Base-by-base conservation (phyloP, 2,797 vertebrate genomes). In the Hypotaenidia okinawae region DNA sequence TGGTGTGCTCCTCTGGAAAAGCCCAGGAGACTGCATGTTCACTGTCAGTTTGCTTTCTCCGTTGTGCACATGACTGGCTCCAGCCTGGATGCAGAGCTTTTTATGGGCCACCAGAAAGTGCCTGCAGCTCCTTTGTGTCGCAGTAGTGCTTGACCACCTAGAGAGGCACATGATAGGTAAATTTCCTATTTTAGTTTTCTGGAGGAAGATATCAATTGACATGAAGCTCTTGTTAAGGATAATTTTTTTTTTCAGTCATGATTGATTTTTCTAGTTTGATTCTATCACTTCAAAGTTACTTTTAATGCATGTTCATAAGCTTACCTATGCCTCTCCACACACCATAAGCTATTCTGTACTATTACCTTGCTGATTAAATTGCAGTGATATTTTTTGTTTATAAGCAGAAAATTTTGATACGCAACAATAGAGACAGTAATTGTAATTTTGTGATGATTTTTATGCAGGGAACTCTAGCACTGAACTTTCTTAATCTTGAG, bases 391-490 rank as follows among this genome's bases (percentile, higher is more conserved):
- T 59, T 80, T 86, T 84, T 78, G 30, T 84, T 81, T 84, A 37
- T 39, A 84, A 76, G 61, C 17, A 86, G 70, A 69, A 91, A 47
- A 68, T 35, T 4, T 14, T 45, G 9, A 47, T 85, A 35, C 2
- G 0, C 15, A 63, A 41, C n/a, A 70, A 3, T 66, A 39, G 35
- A 69, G 43, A 47, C 37, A 63, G 57, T 68, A 87, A 77, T 17
- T 59, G 64, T 52, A 84, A 84, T 82, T 76, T 93, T 94, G 54
- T 92, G 61, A 35, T n/a, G 22, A 13, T 77, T 89, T 90, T 82
- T 57, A 45, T 70, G 11, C 25, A 43, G 23, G 16, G 27, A 74
- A 37, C 32, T 85, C 3, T 57, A 76, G 21, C 49, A 70, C 8
- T 76, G 41, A 66, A 19, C 39, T 55, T 86, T 66, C 18, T 88